Evolutionary conservation across 2,797 vertebrate species (phyloP).

Genomic region (Leuciscus waleckii): DNA sequence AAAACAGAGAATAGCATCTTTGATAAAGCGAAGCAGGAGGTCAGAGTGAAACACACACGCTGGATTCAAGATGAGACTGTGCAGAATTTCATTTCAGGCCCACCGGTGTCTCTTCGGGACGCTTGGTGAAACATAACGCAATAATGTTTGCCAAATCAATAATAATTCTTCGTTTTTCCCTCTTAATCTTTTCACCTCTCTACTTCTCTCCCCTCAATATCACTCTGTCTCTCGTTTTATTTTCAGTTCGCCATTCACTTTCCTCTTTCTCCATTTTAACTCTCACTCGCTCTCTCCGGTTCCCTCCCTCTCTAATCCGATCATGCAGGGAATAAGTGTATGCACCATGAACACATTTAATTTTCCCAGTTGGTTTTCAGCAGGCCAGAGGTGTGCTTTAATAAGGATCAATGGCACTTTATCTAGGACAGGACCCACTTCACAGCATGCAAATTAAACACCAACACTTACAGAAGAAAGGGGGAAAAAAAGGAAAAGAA

Average conservation of each 20-base stretch:
- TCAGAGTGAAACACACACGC: constrained; percentile 45
- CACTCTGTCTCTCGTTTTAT: constrained; percentile 24
- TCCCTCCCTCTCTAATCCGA: constrained; percentile 88
- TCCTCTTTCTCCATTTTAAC: constrained; percentile 45
- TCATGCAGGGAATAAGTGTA: constrained; percentile 96
- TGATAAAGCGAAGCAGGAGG: constrained; percentile 45
- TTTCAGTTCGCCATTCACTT: neutral
- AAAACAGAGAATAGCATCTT: constrained; percentile 44
- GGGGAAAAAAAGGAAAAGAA: constrained; percentile 88
- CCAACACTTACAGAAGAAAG: constrained; percentile 86
- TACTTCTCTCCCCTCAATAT: constrained; percentile 27
- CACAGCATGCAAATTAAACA: constrained; percentile 99
- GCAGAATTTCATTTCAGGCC: constrained; percentile 51
- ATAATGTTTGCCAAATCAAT: constrained; percentile 82
- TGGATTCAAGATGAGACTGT: constrained; percentile 48
- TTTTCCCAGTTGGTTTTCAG: constrained; percentile 99
- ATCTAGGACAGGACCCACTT: constrained; percentile 92
- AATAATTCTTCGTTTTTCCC: constrained; percentile 72
- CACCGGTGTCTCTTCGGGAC: constrained; percentile 73
- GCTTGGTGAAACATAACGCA: constrained; percentile 80
- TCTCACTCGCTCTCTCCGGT: constrained; percentile 52
- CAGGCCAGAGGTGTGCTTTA: constrained; percentile 93
- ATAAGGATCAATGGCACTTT: constrained; percentile 92
- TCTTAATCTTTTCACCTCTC: constrained; percentile 66
- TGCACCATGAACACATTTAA: constrained; percentile 98